phyloP scores from a whole-genome alignment of 64 coral and sea anemone genomes.

The Pocillopora damicornis region DNA sequence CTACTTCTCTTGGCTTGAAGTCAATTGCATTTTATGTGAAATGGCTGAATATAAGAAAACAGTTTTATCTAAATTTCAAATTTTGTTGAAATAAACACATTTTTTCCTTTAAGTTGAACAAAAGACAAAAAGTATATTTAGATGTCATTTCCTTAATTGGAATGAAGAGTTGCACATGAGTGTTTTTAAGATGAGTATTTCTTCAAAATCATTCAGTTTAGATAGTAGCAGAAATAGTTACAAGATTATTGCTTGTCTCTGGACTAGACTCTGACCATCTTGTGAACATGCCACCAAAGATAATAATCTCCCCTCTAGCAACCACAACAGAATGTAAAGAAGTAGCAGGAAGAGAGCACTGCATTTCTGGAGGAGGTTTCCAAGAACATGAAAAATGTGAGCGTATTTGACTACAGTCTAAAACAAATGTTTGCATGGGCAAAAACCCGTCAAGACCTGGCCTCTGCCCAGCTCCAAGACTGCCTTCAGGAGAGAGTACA shows the following conservation, averaged over 20 bases:
- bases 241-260: slow-evolving; percentile 5
- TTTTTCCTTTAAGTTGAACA: no score
- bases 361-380: slow-evolving; percentile 6
- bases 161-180: no score
- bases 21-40: no score
- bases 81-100: no score
- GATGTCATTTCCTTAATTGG: no score
- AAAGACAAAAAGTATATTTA: no score
- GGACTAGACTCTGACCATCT: slow-evolving; percentile 27
- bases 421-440: slow-evolving; percentile 46
- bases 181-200: no score
- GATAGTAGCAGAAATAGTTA: slow-evolving; percentile 1
- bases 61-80: no score
- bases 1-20: no score
- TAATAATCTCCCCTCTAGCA: slow-evolving; percentile 71
- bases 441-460: slow-evolving; percentile 14
- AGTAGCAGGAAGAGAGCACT: slow-evolving; percentile 32
- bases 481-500: not conserved
- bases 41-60: no score
- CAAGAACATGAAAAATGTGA: slow-evolving; percentile 38
- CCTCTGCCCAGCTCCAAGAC: not conserved
- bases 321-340: slow-evolving; percentile 82
- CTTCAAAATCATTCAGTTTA: not conserved
- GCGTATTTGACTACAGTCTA: slow-evolving; percentile 57
- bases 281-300: slow-evolving; percentile 80